phyloP scores from a whole-genome alignment of 2,888 invertebrate species.

The Xanthia icteritia region DNA sequence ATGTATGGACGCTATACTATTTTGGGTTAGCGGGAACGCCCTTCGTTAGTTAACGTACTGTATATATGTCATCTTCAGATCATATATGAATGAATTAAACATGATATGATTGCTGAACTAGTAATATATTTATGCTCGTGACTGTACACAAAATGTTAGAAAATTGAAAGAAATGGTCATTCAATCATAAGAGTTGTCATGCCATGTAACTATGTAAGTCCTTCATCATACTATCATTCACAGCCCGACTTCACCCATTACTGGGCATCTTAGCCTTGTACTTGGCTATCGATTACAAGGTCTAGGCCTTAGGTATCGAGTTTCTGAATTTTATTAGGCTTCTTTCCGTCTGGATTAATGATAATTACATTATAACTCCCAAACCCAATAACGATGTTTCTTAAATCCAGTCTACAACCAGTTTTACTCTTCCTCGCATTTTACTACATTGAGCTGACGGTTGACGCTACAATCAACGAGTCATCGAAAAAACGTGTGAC shows the following conservation, averaged over 20 bases:
- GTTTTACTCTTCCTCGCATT: neutral
- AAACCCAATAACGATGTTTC: neutral
- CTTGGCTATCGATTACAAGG: neutral
- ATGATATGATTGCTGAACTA: neutral
- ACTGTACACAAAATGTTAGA: neutral
- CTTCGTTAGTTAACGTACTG: too few species aligned
- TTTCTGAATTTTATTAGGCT: slow-evolving; percentile 10
- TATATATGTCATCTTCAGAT: too few species aligned
- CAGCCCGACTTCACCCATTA: too few species aligned
- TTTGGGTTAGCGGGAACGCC: too few species aligned
- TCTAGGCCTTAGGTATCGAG: neutral
- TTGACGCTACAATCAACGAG: neutral
- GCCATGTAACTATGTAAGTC: neutral
- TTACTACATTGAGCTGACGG: neutral
- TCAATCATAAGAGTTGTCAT: neutral
- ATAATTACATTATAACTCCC: slow-evolving; percentile 28
- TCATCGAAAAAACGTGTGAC: neutral
- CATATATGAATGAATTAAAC: too few species aligned
- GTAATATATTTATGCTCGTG: neutral
- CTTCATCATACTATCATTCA: neutral
- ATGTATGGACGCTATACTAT: too few species aligned
- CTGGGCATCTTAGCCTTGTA: neutral
- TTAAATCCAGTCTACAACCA: neutral
- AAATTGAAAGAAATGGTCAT: neutral
- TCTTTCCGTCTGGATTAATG: slow-evolving; percentile 21